Percentiles rank a stretch among this genome's conserved stretches.
Evolutionary conservation across 2,797 vertebrate species (phyloP).

Genomic region (Pseudocheirus occidentalis): DNA sequence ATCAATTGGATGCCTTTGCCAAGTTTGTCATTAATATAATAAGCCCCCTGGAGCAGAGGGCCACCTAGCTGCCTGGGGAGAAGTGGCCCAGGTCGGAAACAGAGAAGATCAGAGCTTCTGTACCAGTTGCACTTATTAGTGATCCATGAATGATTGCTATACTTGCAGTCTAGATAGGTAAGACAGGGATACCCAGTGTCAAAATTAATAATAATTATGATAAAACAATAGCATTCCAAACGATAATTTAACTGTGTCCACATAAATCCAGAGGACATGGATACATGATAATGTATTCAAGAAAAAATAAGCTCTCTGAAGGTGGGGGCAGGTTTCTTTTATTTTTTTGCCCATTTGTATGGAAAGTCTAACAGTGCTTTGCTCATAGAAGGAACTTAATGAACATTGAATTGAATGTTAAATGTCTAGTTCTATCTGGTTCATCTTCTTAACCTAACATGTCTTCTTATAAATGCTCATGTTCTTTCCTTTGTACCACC

Average conservation of each 20-base stretch:
- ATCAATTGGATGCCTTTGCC: not conserved
- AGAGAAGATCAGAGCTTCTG: not conserved
- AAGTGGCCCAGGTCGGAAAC: not conserved
- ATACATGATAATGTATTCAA: not conserved
- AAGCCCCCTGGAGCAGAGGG: not conserved
- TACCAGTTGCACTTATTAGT: not conserved
- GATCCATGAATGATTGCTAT: not conserved
- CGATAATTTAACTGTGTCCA: not conserved
- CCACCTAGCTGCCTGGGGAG: not conserved
- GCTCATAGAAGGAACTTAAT: not conserved
- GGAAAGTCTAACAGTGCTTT: not conserved
- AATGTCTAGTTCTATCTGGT: conserved; percentile 11
- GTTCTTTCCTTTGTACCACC: not conserved
- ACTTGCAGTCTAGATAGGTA: not conserved
- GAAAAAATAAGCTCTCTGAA: not conserved
- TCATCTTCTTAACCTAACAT: conserved; percentile 27
- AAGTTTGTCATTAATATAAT: not conserved
- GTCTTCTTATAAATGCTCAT: not conserved
- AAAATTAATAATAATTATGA: not conserved
- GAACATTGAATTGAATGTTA: conserved; percentile 18
- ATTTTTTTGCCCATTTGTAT: not conserved
- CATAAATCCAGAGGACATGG: not conserved
- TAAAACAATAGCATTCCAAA: conserved; percentile 17
- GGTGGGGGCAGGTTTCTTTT: not conserved
- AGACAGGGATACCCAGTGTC: not conserved